A percentile compares a stretch with the other conserved stretches of the same genome.
phyloP scores from a whole-genome alignment of 2,888 invertebrate genomes.

The Atrina japonica region DNA sequence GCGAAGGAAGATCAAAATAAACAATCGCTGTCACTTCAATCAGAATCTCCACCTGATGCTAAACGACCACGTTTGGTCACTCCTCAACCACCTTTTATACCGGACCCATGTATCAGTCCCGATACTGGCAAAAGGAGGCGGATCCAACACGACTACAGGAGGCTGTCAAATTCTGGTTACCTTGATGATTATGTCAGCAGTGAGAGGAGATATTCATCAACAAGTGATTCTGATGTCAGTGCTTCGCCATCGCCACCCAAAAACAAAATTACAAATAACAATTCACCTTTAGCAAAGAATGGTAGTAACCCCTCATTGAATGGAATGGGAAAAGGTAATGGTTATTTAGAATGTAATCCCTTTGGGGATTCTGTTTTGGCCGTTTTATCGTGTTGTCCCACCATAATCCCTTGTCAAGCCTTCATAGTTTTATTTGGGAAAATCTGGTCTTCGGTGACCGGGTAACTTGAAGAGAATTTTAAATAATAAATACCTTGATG shows the following conservation, averaged over 20 bases:
- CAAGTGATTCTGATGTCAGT: constrained; percentile 65
- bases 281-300: not conserved
- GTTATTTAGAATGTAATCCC: not conserved
- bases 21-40: constrained; percentile 7
- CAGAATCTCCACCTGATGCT: constrained; percentile 51
- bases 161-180: constrained; percentile 79
- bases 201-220: constrained; percentile 68
- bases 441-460: no score
- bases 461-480: no score
- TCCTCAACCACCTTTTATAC: constrained; percentile 35
- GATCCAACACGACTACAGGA: constrained; percentile 78
- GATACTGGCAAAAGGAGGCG: constrained; percentile 75
- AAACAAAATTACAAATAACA: not conserved
- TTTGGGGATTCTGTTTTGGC: not conserved
- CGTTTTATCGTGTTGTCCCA: no score
- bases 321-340: constrained; percentile 25
- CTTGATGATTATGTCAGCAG: constrained; percentile 77
- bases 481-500: no score
- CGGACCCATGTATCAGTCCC: constrained; percentile 65
- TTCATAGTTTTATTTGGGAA: no score
- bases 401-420: no score
- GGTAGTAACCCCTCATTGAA: not conserved
- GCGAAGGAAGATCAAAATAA: constrained; percentile 36
- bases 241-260: constrained; percentile 58
- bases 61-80: constrained; percentile 61